A percentile compares a stretch with the other conserved stretches of the same genome.
Conservation (phyloP, 2,113 vertebrate species). For the Otolemur garnettii region DNA sequence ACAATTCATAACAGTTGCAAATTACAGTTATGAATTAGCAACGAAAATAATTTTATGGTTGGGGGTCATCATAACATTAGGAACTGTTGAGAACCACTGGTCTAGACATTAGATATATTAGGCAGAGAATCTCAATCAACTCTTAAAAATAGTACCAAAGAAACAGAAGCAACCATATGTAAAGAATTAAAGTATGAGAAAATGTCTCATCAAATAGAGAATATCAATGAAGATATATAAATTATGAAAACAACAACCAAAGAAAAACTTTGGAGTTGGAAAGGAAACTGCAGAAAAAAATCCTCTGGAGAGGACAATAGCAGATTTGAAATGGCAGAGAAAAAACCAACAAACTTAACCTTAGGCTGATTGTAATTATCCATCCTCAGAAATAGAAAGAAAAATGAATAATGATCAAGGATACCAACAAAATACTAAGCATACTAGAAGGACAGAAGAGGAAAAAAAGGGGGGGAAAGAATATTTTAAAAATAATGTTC, state of each 20-base stretch:
- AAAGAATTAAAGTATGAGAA: constrained; percentile 2
- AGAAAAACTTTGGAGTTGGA: background rate
- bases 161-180: background rate
- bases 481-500: background rate
- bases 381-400: background rate
- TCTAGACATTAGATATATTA: background rate
- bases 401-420: background rate
- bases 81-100: no score
- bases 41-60: no score
- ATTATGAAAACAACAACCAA: background rate
- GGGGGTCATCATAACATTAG: no score
- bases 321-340: background rate
- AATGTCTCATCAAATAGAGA: background rate
- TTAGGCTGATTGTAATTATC: background rate
- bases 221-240: background rate
- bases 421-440: background rate
- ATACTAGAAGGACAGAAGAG: background rate
- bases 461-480: background rate
- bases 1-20: no score
- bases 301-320: background rate
- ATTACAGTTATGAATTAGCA: no score
- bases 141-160: background rate
- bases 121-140: background rate
- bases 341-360: background rate
- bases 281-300: background rate